Conservation (phyloP, 2,113 vertebrate genomes). For the Rhagologus leucostigma region DNA sequence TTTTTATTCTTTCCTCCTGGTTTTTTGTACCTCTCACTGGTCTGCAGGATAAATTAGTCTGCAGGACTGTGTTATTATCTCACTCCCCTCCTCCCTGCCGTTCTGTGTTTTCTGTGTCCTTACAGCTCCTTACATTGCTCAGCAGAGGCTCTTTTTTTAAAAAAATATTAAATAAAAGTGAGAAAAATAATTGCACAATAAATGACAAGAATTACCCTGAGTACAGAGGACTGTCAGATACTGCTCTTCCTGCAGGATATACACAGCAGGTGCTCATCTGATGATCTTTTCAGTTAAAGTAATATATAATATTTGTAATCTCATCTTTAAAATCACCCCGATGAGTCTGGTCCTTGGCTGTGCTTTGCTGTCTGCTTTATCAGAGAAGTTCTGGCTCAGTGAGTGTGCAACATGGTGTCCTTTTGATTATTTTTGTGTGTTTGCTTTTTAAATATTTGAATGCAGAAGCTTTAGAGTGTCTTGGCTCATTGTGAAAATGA, state of each 20-base stretch:
- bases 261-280: conserved; percentile 8
- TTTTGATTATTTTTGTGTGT: conserved; percentile 36
- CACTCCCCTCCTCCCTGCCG: not conserved
- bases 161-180: not conserved
- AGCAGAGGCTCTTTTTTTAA: not conserved
- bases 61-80: not conserved
- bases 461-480: conserved; percentile 39
- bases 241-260: not conserved
- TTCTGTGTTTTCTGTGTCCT: not conserved
- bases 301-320: not conserved
- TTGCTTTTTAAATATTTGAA: conserved; percentile 34
- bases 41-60: conserved; percentile 5
- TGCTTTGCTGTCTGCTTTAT: not conserved
- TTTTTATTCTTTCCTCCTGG: not conserved
- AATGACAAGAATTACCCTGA: conserved; percentile 1
- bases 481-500: conserved; percentile 19
- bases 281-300: not conserved
- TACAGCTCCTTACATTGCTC: not conserved
- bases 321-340: not conserved
- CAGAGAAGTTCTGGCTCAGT: not conserved
- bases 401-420: not conserved
- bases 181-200: conserved; percentile 23
- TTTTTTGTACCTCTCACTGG: not conserved
- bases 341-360: not conserved
- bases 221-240: not conserved